Evolutionary conservation across 2,113 vertebrate species (phyloP).

Genomic region (Turdus rufiventris): DNA sequence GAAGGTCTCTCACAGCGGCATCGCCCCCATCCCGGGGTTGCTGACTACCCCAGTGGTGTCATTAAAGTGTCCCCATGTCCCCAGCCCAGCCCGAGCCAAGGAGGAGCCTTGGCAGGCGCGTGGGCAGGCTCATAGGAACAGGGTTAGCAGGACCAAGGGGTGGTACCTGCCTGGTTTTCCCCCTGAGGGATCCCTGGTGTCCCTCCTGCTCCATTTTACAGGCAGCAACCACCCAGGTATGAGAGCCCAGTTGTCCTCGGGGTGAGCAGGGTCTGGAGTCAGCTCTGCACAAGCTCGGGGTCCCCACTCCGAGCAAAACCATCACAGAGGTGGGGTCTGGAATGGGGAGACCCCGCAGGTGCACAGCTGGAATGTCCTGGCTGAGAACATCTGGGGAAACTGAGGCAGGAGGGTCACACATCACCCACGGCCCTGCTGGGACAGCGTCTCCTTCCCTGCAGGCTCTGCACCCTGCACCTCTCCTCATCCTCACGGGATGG

Average conservation of each 20-base stretch:
- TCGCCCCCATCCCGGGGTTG: not conserved
- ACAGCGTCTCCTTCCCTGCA: accelerated
- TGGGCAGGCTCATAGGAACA: accelerated
- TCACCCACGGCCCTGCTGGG: accelerated
- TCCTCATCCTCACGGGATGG: accelerated
- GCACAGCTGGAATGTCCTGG: accelerated
- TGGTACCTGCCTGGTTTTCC: accelerated
- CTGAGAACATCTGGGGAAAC: not conserved
- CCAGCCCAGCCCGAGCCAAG: not conserved
- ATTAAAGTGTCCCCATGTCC: not conserved
- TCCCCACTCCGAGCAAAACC: accelerated
- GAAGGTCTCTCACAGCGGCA: not conserved
- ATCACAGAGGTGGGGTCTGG: accelerated
- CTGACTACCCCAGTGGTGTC: accelerated
- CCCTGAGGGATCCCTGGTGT: accelerated
- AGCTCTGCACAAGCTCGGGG: not conserved
- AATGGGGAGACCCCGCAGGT: accelerated
- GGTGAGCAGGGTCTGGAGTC: not conserved
- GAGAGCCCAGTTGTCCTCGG: not conserved
- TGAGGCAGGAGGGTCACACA: not conserved
- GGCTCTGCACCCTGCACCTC: accelerated
- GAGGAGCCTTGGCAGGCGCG: accelerated
- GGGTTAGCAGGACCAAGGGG: accelerated
- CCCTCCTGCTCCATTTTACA: not conserved
- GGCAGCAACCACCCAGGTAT: not conserved